These are phyloP conservation scores for Lerema accius DNA, from an alignment of 1,140 invertebrate genomes.

Conservation along the genomic window DNA sequence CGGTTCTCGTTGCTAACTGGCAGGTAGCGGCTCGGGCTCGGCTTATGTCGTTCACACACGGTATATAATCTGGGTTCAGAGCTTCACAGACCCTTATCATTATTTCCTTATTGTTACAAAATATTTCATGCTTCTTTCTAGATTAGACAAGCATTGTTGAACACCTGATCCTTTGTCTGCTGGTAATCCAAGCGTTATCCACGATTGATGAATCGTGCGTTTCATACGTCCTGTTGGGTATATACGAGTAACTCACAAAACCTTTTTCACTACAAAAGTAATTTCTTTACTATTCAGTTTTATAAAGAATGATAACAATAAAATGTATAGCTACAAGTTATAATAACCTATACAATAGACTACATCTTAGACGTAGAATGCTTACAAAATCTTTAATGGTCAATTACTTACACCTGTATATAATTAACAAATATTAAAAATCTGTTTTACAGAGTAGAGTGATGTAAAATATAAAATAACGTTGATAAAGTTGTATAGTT, in stretches of 20 bases:
- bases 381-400: too few relatives aligned
- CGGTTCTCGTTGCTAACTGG: slow-evolving; percentile 43
- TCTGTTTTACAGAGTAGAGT: too few relatives aligned
- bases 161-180: slow-evolving; percentile 22
- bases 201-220: slow-evolving; percentile 13
- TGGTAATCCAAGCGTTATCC: not conserved
- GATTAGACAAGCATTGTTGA: slow-evolving; percentile 19
- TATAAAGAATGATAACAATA: too few relatives aligned
- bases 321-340: too few relatives aligned
- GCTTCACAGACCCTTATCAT: slow-evolving; percentile 1
- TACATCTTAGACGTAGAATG: too few relatives aligned
- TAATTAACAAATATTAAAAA: too few relatives aligned
- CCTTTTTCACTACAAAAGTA: too few relatives aligned
- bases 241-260: not conserved
- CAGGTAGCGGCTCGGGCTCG: slow-evolving; percentile 61
- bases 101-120: slow-evolving; percentile 23
- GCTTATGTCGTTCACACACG: slow-evolving; percentile 52
- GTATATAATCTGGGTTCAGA: slow-evolving; percentile 8
- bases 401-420: too few relatives aligned
- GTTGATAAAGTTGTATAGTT: slow-evolving; percentile 3
- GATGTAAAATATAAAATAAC: too few relatives aligned
- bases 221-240: not conserved
- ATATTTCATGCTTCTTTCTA: slow-evolving; percentile 20
- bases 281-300: too few relatives aligned
- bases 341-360: too few relatives aligned